These are phyloP conservation scores for Platynereis dumerilii DNA, from an alignment of 2,888 invertebrate genomes.

Conservation along the genomic window DNA sequence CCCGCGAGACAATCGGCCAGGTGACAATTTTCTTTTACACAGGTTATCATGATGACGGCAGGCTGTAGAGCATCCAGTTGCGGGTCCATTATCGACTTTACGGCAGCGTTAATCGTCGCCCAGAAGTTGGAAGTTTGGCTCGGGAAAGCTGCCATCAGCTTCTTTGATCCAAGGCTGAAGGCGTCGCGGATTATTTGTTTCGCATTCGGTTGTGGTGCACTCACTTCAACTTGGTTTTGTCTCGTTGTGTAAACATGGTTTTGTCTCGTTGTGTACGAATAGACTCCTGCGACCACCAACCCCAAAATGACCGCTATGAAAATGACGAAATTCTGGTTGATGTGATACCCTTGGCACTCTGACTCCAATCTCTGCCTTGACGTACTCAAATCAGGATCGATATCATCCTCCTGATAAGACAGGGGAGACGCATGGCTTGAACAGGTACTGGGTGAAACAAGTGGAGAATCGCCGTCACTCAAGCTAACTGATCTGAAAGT, in stretches of 20 bases:
- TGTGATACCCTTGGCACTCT: not conserved
- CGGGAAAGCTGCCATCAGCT: conserved; percentile 18
- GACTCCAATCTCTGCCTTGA: not conserved
- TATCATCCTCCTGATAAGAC: too few species aligned
- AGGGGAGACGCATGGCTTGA: too few species aligned
- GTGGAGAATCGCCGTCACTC: too few species aligned
- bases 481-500: too few species aligned
- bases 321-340: not conserved
- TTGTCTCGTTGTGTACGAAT: not conserved
- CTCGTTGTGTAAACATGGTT: not conserved
- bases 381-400: too few species aligned
- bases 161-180: not conserved
- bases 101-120: conserved; percentile 21
- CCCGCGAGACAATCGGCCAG: conserved; percentile 20
- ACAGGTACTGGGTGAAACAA: too few species aligned
- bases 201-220: too few species aligned
- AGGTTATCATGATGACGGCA: conserved; percentile 18
- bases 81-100: conserved; percentile 14
- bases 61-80: conserved; percentile 17
- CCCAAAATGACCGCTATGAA: not conserved
- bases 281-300: not conserved
- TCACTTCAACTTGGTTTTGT: too few species aligned
- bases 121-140: conserved; percentile 20
- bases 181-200: not conserved
- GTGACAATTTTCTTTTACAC: not conserved